Percentiles rank a stretch among this genome's conserved stretches.
These are phyloP conservation scores for Drosophila pseudoananassae DNA, from an alignment of 1,140 invertebrate species.

Conservation along the genomic window DNA sequence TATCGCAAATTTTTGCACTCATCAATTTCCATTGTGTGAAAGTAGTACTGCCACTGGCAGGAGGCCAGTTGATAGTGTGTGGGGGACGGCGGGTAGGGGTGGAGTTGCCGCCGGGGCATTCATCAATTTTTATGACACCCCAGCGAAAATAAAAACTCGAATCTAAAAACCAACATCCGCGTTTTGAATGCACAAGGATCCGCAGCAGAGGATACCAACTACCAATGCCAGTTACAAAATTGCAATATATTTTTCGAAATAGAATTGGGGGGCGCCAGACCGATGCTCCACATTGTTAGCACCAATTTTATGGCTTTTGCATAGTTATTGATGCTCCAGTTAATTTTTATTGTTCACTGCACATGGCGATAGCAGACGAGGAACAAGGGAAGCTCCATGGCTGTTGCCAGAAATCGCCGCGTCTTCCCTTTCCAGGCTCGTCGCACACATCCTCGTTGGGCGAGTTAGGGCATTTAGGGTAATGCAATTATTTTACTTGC, in stretches of 20 bases:
- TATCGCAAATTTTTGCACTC: conserved; percentile 69
- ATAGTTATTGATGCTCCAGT: conserved; percentile 76
- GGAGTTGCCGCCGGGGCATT: conserved; percentile 34
- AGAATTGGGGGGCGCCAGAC: conserved; percentile 13
- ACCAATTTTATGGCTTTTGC: conserved; percentile 75
- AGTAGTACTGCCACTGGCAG: background rate
- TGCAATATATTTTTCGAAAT: conserved; percentile 65
- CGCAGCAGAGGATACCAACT: conserved; percentile 1
- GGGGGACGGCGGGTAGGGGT: background rate
- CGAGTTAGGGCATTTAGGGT: conserved; percentile 64
- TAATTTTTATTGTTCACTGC: conserved; percentile 74
- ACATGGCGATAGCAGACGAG: conserved; percentile 26
- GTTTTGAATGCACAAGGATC: conserved; percentile 53
- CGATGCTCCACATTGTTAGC: conserved; percentile 67
- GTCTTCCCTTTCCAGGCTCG: background rate
- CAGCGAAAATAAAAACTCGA: conserved; percentile 58
- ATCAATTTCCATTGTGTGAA: conserved; percentile 60
- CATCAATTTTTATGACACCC: conserved; percentile 79
- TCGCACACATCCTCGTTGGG: background rate
- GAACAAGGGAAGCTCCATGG: conserved; percentile 9
- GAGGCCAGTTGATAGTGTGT: background rate
- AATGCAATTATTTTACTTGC: conserved; percentile 80
- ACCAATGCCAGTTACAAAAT: conserved; percentile 49
- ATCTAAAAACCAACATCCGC: conserved; percentile 57
- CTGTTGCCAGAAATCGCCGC: conserved; percentile 1